phyloP scores from a whole-genome alignment of 1,140 invertebrate species.

The Mylabris phalerata region DNA sequence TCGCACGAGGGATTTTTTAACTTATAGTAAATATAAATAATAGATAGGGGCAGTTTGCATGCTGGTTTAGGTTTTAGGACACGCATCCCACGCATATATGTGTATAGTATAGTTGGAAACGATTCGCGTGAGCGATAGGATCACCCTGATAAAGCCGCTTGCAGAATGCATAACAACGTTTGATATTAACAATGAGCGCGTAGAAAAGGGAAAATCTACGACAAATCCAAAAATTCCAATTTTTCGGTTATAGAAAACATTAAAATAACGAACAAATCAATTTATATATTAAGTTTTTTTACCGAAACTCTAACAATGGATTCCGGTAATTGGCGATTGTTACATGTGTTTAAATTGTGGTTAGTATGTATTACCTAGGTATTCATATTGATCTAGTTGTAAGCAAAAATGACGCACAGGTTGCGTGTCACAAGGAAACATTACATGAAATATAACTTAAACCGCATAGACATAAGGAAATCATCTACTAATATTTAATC shows the following conservation, averaged over 20 bases:
- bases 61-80: conserved; percentile 13
- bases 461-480: conserved; percentile 13
- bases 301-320: too few relatives aligned
- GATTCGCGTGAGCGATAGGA: conserved; percentile 25
- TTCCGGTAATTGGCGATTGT: too few relatives aligned
- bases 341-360: neutral
- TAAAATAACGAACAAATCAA: too few relatives aligned
- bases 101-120: neutral
- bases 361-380: conserved; percentile 10
- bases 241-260: too few relatives aligned
- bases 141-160: conserved; percentile 11
- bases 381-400: conserved; percentile 13
- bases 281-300: too few relatives aligned
- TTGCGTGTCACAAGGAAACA: conserved; percentile 8
- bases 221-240: too few relatives aligned
- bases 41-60: conserved; percentile 27
- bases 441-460: conserved; percentile 9
- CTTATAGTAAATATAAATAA: conserved; percentile 10
- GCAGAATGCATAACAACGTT: conserved; percentile 20
- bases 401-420: conserved; percentile 16
- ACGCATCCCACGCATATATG: conserved; percentile 19
- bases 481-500: neutral
- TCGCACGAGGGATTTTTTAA: neutral
- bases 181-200: too few relatives aligned
- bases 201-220: too few relatives aligned